Evolutionary conservation across 2,888 invertebrate species (phyloP).

Genomic region (Lycaena phlaeas): DNA sequence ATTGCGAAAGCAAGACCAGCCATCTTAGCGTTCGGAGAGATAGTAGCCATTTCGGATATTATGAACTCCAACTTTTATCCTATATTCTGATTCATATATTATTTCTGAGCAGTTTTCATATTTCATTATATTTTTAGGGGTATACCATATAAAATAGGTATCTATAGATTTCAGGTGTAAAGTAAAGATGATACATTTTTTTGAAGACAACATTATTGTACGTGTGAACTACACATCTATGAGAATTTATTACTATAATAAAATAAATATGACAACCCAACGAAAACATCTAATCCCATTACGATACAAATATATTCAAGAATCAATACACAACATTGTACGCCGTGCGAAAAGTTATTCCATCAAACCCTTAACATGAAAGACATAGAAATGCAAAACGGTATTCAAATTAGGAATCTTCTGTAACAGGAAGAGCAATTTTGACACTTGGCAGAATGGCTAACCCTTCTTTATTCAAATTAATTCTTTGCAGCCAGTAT

Average conservation of each 20-base stretch:
- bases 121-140: too few species aligned
- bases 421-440: constrained; percentile 64
- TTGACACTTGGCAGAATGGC: constrained; percentile 68
- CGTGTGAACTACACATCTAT: too few species aligned
- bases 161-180: too few species aligned
- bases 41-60: too few species aligned
- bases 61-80: too few species aligned
- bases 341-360: constrained; percentile 22
- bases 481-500: constrained; percentile 47
- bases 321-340: constrained; percentile 41
- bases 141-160: too few species aligned
- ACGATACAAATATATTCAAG: constrained; percentile 41
- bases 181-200: too few species aligned
- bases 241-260: constrained; percentile 9
- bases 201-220: too few species aligned
- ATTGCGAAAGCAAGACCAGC: too few species aligned
- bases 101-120: too few species aligned
- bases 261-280: constrained; percentile 54
- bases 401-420: constrained; percentile 62
- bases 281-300: constrained; percentile 70
- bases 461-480: constrained; percentile 64
- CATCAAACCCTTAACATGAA: constrained; percentile 29
- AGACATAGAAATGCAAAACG: constrained; percentile 60
- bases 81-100: too few species aligned
- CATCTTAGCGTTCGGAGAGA: too few species aligned